Conservation (phyloP, 2,888 invertebrate genomes). For the Apamea epomidion region DNA sequence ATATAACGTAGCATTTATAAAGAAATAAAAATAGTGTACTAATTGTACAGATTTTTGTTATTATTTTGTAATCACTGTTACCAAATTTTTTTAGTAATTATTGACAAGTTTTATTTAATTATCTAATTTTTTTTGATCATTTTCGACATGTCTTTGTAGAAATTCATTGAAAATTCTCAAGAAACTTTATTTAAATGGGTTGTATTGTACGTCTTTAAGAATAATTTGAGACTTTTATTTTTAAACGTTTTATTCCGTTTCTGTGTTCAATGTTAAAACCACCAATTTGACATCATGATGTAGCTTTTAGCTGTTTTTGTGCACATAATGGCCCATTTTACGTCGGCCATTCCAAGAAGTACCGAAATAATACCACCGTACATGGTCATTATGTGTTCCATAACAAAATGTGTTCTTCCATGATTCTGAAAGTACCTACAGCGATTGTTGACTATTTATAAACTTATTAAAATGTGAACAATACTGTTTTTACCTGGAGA, state of each 20-base stretch:
- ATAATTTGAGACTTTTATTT: constrained; percentile 39
- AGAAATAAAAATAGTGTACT: constrained; percentile 68
- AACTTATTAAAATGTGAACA: constrained; percentile 59
- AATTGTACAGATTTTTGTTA: constrained; percentile 71
- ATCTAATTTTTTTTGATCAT: constrained; percentile 47
- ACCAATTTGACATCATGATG: constrained; percentile 45
- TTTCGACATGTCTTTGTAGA: constrained; percentile 46
- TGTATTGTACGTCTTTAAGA: constrained; percentile 48
- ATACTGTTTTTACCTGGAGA: constrained; percentile 45
- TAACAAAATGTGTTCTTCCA: constrained; percentile 66
- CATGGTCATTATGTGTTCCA: constrained; percentile 25
- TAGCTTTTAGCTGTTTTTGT: constrained; percentile 27
- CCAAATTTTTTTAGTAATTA: constrained; percentile 64
- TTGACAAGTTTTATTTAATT: constrained; percentile 57
- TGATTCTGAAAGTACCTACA: constrained; percentile 60
- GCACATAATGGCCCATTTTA: constrained; percentile 8
- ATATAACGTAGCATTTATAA: constrained; percentile 75
- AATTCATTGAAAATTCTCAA: constrained; percentile 57
- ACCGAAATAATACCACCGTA: not conserved
- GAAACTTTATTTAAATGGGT: constrained; percentile 60
- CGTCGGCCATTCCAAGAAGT: not conserved
- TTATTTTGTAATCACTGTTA: constrained; percentile 70
- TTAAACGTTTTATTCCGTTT: constrained; percentile 65
- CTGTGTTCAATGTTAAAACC: constrained; percentile 70
- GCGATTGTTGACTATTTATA: constrained; percentile 76